Evolutionary conservation across 2,888 invertebrate genomes (phyloP).

Genomic region (Drosophila ustulata): DNA sequence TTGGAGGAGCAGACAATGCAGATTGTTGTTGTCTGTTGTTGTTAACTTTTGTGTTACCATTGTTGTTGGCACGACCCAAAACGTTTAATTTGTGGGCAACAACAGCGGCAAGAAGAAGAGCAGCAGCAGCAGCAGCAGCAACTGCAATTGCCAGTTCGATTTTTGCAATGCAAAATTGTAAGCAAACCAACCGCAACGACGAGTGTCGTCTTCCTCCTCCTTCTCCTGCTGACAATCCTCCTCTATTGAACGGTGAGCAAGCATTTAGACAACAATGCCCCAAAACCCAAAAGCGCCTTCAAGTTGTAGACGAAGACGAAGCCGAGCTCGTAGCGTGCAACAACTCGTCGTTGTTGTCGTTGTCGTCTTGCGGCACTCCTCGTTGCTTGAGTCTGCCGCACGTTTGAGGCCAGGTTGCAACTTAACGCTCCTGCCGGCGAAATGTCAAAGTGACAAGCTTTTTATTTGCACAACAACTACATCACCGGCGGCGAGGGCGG

Average conservation of each 20-base stretch:
- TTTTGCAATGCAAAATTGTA: slow-evolving; percentile 63
- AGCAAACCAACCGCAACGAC: slow-evolving; percentile 61
- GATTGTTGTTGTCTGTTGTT: slow-evolving; percentile 30
- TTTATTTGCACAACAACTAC: slow-evolving; percentile 55
- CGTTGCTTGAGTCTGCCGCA: slow-evolving; percentile 37
- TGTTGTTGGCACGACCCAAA: slow-evolving; percentile 63
- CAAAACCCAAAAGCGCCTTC: not conserved
- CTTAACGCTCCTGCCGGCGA: slow-evolving; percentile 61
- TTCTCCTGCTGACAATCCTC: slow-evolving; percentile 13
- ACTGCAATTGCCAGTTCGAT: slow-evolving; percentile 57
- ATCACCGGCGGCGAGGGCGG: not conserved
- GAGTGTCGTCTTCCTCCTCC: not conserved
- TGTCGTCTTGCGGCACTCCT: slow-evolving; percentile 46
- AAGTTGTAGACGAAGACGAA: slow-evolving; percentile 29
- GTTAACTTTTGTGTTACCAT: slow-evolving; percentile 42
- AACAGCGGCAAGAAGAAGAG: slow-evolving; percentile 26
- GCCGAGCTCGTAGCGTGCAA: slow-evolving; percentile 15
- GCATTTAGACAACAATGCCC: slow-evolving; percentile 36
- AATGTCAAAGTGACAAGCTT: slow-evolving; percentile 67
- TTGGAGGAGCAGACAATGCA: slow-evolving; percentile 56
- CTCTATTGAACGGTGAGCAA: slow-evolving; percentile 38
- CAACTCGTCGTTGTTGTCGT: slow-evolving; percentile 9
- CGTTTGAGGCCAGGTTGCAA: slow-evolving; percentile 52
- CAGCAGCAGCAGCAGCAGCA: slow-evolving; percentile 10
- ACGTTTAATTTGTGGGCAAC: slow-evolving; percentile 63